Conservation (phyloP, 2,888 invertebrate genomes). For the Coleophora deauratella region DNA sequence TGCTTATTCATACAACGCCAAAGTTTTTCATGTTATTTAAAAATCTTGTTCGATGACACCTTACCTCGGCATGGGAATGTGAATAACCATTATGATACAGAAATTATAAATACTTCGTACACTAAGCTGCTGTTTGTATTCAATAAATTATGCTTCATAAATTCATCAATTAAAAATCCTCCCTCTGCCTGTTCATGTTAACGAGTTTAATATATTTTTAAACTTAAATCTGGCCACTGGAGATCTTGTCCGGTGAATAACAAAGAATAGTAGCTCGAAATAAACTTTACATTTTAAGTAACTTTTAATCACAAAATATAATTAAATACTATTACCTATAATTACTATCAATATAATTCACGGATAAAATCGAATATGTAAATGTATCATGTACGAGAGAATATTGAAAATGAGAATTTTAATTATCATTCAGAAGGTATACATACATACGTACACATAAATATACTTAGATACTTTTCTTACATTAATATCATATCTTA, state of each 20-base stretch:
- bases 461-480: background rate
- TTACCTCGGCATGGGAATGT: slow-evolving; percentile 46
- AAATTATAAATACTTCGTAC: slow-evolving; percentile 63
- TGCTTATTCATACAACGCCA: slow-evolving; percentile 25
- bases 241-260: background rate
- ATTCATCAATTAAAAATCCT: no score
- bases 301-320: no score
- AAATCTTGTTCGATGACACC: slow-evolving; percentile 53
- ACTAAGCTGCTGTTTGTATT: slow-evolving; percentile 46
- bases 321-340: no score
- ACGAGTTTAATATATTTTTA: no score
- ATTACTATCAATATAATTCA: background rate
- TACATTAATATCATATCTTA: background rate
- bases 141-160: slow-evolving; percentile 49
- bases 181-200: no score
- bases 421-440: background rate
- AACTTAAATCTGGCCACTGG: slow-evolving; percentile 9
- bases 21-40: slow-evolving; percentile 23
- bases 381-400: no score
- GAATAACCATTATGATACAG: slow-evolving; percentile 63
- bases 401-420: no score
- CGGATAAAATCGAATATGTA: slow-evolving; percentile 18
- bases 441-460: background rate
- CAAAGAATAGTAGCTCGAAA: no score
- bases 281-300: no score